Percentiles rank a stretch among this genome's conserved stretches.
Evolutionary conservation across 2,797 vertebrate species (phyloP).

Genomic region (Sibirionetta formosa): DNA sequence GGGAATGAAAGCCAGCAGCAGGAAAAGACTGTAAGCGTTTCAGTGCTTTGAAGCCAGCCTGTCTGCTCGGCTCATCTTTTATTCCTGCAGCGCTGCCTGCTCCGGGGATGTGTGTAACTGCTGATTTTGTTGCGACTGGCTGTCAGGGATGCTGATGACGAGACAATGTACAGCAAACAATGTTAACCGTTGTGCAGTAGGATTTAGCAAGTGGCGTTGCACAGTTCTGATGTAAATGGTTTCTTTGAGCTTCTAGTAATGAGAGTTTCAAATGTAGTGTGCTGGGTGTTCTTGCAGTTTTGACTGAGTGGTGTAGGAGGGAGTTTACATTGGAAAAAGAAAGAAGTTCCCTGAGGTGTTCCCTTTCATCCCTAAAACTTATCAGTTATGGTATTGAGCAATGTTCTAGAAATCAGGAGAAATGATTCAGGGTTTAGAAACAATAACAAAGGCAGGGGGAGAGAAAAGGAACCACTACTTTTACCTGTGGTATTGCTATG

Average conservation of each 20-base stretch:
- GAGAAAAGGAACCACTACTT: neutral
- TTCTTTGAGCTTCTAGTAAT: neutral
- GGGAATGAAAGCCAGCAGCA: slow-evolving; percentile 17
- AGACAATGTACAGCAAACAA: neutral
- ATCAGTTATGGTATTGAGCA: neutral
- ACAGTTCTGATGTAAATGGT: neutral
- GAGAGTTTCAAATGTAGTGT: neutral
- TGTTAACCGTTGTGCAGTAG: neutral
- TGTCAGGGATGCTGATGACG: neutral
- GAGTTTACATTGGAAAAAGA: accelerated
- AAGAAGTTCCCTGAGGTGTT: neutral
- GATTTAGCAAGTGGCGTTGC: neutral
- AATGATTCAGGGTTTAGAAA: neutral
- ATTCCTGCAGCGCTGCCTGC: slow-evolving; percentile 11
- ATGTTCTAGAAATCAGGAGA: neutral
- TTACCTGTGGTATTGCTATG: neutral
- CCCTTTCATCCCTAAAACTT: neutral
- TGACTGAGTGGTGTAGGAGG: neutral
- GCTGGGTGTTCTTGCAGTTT: neutral
- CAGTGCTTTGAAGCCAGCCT: slow-evolving; percentile 42
- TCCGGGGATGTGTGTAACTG: neutral
- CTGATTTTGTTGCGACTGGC: neutral
- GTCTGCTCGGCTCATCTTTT: neutral
- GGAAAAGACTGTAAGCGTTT: slow-evolving; percentile 32
- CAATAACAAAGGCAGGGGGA: neutral